These are phyloP conservation scores for Microhierax caerulescens DNA, from an alignment of 2,797 vertebrate genomes.

Conservation along the genomic window DNA sequence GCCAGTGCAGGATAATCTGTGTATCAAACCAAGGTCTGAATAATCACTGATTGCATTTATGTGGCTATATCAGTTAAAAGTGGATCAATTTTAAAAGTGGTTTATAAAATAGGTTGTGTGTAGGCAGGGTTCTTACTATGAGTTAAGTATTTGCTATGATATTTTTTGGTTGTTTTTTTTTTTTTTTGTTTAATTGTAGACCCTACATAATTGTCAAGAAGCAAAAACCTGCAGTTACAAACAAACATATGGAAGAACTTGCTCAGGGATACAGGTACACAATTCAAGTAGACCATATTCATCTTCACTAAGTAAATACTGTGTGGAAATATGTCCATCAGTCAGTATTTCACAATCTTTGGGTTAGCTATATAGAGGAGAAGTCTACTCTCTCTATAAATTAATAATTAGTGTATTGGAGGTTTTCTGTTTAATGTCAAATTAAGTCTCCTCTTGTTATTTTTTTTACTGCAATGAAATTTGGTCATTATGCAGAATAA, in stretches of 20 bases:
- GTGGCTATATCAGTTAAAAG: not conserved
- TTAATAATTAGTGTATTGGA: not conserved
- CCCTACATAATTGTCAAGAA: conserved; percentile 98
- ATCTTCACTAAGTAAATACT: not conserved
- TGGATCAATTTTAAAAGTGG: not conserved
- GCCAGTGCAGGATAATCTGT: not conserved
- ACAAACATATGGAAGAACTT: conserved; percentile 95
- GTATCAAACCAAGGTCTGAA: not conserved
- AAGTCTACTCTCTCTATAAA: not conserved
- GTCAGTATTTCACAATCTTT: not conserved
- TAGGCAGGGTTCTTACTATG: not conserved
- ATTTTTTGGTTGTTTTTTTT: not conserved
- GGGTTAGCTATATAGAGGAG: not conserved
- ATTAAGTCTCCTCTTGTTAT: not conserved
- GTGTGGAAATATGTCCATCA: not conserved
- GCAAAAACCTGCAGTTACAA: conserved; percentile 91
- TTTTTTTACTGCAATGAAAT: not conserved
- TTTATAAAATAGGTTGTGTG: not conserved
- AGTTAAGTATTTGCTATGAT: not conserved
- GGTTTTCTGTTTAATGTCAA: not conserved
- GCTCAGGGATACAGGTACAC: conserved; percentile 95
- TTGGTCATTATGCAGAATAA: not conserved
- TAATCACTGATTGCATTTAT: not conserved
- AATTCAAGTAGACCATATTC: not conserved
- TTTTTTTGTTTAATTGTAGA: conserved; percentile 69